phyloP scores from a whole-genome alignment of 1,140 invertebrate genomes.

The Neodiprion virginianus region DNA sequence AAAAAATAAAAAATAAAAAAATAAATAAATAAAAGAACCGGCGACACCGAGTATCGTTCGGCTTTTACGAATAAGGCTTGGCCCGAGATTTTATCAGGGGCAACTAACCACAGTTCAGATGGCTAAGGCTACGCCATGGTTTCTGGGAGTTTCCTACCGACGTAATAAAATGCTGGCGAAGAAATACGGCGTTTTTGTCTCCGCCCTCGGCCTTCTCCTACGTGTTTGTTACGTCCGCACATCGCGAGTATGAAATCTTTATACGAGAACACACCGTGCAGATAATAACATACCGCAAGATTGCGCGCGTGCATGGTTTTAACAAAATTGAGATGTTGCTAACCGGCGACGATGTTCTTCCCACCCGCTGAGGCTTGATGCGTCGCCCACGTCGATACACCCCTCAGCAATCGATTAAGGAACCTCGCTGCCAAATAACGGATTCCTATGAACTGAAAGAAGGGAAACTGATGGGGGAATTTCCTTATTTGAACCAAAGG shows the following conservation, averaged over 20 bases:
- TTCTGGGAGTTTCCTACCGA: not conserved
- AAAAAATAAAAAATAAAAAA: too few species aligned
- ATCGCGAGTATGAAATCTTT: not conserved
- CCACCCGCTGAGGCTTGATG: not conserved
- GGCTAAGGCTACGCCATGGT: not conserved
- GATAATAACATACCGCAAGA: not conserved
- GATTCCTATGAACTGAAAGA: slow-evolving; percentile 33
- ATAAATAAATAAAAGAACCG: not conserved
- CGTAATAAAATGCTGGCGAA: not conserved
- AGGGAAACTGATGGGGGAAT: slow-evolving; percentile 12
- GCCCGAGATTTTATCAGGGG: not conserved
- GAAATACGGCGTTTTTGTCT: not conserved
- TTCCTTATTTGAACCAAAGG: too few species aligned
- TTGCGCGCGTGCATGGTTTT: too few species aligned
- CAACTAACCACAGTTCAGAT: not conserved
- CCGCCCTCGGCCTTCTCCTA: not conserved
- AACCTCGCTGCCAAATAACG: slow-evolving; percentile 36
- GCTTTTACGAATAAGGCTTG: not conserved
- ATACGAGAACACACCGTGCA: not conserved
- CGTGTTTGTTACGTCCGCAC: not conserved
- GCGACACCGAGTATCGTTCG: not conserved
- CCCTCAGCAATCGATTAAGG: slow-evolving; percentile 10
- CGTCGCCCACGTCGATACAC: too few species aligned
- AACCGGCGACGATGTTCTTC: not conserved
- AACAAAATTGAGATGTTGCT: not conserved